Conservation (phyloP, 2,797 vertebrate genomes). For the Bradypodion pumilum region DNA sequence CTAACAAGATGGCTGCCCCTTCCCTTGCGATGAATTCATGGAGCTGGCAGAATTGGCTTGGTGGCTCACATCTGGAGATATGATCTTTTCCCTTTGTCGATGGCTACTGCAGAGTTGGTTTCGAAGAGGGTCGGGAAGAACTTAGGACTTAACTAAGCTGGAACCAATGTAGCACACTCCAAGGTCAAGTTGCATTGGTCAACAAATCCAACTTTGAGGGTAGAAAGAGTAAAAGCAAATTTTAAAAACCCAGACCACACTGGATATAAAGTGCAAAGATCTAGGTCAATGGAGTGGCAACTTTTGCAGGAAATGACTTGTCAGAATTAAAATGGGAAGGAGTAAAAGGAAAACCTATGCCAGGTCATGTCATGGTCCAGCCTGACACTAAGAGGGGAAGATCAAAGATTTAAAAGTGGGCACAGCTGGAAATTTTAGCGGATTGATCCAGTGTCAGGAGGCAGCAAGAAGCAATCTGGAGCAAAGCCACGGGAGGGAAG, state of each 20-base stretch:
- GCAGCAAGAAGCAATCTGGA: conserved; percentile 3
- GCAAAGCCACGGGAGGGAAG: not conserved
- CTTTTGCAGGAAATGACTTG: not conserved
- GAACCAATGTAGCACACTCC: not conserved
- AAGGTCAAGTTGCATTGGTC: not conserved
- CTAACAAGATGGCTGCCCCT: not conserved
- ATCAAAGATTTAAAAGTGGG: not conserved
- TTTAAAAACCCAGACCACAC: not conserved
- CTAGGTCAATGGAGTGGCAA: not conserved
- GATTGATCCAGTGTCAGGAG: not conserved
- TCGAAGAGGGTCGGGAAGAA: not conserved
- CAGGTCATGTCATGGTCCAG: not conserved
- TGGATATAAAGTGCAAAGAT: not conserved
- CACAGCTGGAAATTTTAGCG: not conserved
- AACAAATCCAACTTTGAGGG: not conserved
- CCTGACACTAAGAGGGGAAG: not conserved
- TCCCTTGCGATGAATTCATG: conserved; percentile 4
- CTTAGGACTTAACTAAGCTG: not conserved
- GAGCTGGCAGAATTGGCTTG: conserved; percentile 4
- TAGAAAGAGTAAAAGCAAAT: not conserved
- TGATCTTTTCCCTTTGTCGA: not conserved
- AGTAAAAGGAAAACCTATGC: not conserved
- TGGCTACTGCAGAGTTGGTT: not conserved
- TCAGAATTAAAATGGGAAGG: not conserved
- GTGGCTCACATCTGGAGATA: not conserved